A percentile compares a stretch with the other conserved stretches of the same genome.
These are phyloP conservation scores for Myiothlypis chrysogaster DNA, from an alignment of 2,797 vertebrate species.

Conservation along the genomic window DNA sequence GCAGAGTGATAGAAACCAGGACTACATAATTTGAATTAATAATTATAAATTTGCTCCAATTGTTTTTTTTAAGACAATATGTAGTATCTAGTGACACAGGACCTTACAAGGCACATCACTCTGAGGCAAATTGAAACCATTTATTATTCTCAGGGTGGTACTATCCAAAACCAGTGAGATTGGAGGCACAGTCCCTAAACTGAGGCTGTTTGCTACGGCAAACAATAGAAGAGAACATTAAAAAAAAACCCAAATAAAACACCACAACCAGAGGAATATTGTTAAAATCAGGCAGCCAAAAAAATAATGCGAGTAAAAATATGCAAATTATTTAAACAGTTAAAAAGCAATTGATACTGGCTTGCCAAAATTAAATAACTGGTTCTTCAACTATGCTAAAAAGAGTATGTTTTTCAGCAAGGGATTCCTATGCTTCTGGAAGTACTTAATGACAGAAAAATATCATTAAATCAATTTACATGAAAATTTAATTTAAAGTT, in stretches of 20 bases:
- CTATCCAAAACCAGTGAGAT: neutral
- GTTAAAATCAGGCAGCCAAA: neutral
- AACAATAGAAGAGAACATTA: neutral
- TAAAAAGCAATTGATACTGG: neutral
- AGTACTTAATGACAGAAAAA: neutral
- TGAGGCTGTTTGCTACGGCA: neutral
- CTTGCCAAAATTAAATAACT: neutral
- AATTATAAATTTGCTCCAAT: neutral
- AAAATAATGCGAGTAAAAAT: neutral
- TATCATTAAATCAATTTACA: neutral
- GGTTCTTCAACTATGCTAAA: neutral
- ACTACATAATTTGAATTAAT: neutral
- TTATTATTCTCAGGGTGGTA: neutral
- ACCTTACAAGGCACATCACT: neutral
- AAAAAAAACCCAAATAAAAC: neutral
- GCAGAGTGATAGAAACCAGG: neutral
- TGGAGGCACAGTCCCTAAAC: neutral
- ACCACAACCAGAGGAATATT: neutral
- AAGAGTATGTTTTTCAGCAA: neutral
- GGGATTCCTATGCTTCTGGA: neutral
- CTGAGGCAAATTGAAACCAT: neutral
- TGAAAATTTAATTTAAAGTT: neutral
- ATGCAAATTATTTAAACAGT: neutral
- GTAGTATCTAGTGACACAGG: neutral
- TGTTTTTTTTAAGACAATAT: neutral